phyloP scores from a whole-genome alignment of 2,113 vertebrate species.

The Colistium nudipinnis region DNA sequence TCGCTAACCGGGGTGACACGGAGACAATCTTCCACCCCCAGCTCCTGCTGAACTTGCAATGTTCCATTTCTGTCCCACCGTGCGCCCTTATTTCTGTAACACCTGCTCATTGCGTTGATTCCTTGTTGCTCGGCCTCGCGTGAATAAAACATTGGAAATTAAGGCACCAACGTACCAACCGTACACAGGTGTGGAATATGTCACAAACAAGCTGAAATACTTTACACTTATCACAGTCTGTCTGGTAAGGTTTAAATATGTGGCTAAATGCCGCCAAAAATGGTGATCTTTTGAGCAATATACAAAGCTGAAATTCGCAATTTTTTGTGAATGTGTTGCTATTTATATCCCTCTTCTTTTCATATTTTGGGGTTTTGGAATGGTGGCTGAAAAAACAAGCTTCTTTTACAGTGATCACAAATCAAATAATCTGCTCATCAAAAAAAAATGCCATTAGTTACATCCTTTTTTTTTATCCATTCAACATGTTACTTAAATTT shows the following conservation, averaged over 20 bases:
- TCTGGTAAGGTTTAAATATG: not conserved
- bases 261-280: not conserved
- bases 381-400: not conserved
- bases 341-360: not conserved
- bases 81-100: constrained; percentile 34
- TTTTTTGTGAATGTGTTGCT: not conserved
- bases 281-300: not conserved
- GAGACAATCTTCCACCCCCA: not conserved
- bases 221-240: not conserved
- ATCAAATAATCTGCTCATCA: not conserved
- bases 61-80: constrained; percentile 37
- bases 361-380: no score
- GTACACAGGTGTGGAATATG: not conserved
- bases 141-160: constrained; percentile 43
- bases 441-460: not conserved
- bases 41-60: constrained; percentile 50
- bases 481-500: constrained; percentile 7
- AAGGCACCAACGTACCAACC: not conserved
- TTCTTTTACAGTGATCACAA: not conserved
- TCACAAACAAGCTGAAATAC: not conserved
- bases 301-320: not conserved
- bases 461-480: not conserved
- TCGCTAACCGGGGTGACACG: constrained; percentile 26
- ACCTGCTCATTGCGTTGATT: constrained; percentile 24
- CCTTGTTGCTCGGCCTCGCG: constrained; percentile 32